A percentile compares a stretch with the other conserved stretches of the same genome.
Conservation (phyloP, 2,888 invertebrate genomes). For the Eremobia ochroleuca region DNA sequence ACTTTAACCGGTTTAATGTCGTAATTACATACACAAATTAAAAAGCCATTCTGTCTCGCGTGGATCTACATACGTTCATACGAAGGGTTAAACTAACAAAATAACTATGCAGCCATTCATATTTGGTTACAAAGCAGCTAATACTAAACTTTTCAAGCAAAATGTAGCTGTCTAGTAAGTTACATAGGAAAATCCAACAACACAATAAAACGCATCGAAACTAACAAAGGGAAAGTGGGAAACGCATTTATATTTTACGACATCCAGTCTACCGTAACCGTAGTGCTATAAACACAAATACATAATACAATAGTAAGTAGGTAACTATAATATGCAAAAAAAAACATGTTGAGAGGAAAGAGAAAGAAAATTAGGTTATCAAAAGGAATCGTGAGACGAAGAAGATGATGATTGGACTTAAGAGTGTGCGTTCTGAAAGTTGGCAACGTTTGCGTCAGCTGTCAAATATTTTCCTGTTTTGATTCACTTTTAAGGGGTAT, state of each 20-base stretch:
- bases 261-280: conserved; percentile 57
- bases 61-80: too few species aligned
- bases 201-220: conserved; percentile 50
- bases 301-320: conserved; percentile 7
- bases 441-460: background rate
- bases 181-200: conserved; percentile 45
- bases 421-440: background rate
- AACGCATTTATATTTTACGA: conserved; percentile 67
- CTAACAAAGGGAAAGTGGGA: conserved; percentile 62
- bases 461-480: background rate
- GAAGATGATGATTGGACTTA: background rate
- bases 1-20: too few species aligned
- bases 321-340: background rate
- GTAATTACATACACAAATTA: too few species aligned
- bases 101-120: too few species aligned
- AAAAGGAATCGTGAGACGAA: background rate
- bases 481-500: too few species aligned
- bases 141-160: background rate
- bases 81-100: too few species aligned
- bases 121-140: background rate
- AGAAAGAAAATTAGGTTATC: background rate
- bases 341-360: background rate
- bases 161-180: background rate
- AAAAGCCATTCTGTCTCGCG: too few species aligned
- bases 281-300: conserved; percentile 47